Evolutionary conservation across 2,113 vertebrate genomes (phyloP), one percentile per base, ranked within the genome.

Genomic region (Rissa tridactyla): DNA sequence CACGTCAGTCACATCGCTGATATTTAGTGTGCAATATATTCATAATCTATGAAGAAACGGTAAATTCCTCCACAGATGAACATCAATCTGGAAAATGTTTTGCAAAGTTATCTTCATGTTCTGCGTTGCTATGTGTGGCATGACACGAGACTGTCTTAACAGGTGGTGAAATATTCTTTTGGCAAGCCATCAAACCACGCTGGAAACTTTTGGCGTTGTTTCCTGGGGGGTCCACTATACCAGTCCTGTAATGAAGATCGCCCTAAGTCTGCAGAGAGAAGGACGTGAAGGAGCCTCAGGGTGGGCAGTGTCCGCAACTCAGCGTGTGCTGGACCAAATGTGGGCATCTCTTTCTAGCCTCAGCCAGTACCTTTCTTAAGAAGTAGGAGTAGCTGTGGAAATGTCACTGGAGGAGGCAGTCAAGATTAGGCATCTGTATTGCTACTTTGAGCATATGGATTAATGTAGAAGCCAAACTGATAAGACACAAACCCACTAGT

Each of bases 41-140:
- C 4, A 25, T n/a, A 13, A 40, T 62, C 46, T 83, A 11, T 66
- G 68, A 77, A 93, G 80, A 83, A 92, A 65, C 21, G 61, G 40
- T 85, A 49, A 80, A 73, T 83, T 92, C 55, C 26, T 88, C 34
- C 82, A 83, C 72, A 92, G 76, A 86, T 49, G 66, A 88, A 15
- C 60, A 62, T 83, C 82, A 83, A n/a, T 88, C 86, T 96, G 91
- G 76, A 72, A 93, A 90, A 88, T 66, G 19, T 69, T 94, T 88
- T 92, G 40, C 62, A 58, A 81, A 97, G 76, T 88, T 86, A 25
- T 88, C 76, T 95, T 86, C 4, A 2, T 66, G 55, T 77, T 73
- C 55, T 47, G 4, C 2, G 0, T 86, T 92, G 54, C 75, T 90
- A 6, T 54, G 49, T 81, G 68, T 69, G 58, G 46, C 27, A 14